Percentiles rank a stretch among this genome's conserved stretches.
phyloP scores from a whole-genome alignment of 2,888 invertebrate species.

The Machimus atricapillus region DNA sequence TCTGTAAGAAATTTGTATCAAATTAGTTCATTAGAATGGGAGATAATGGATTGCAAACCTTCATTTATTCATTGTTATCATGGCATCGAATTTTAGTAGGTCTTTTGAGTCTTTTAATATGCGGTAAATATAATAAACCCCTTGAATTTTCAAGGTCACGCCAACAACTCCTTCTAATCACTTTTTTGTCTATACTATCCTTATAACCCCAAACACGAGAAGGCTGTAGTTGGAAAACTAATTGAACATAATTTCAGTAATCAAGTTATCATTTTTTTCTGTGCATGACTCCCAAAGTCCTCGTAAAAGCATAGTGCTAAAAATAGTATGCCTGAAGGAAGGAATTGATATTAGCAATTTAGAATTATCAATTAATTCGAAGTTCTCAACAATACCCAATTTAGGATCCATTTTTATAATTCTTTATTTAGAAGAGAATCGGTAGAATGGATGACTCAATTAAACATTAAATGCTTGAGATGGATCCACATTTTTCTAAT shows the following conservation, averaged over 20 bases:
- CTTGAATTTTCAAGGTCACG: too few relatives aligned
- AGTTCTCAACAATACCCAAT: not conserved
- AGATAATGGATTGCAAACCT: not conserved
- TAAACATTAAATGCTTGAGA: too few relatives aligned
- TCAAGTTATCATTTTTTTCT: not conserved
- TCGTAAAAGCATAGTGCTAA: not conserved
- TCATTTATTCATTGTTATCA: not conserved
- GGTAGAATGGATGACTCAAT: too few relatives aligned
- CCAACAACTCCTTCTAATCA: not conserved
- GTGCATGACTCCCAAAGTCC: not conserved
- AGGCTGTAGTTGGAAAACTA: not conserved
- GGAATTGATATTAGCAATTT: not conserved
- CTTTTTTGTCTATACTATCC: not conserved
- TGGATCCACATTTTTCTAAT: too few relatives aligned
- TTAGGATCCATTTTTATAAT: too few relatives aligned
- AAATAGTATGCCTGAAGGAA: not conserved
- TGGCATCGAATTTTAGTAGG: not conserved
- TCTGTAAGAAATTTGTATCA: not conserved
- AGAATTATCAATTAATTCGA: not conserved
- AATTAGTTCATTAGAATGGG: not conserved
- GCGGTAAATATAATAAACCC: too few relatives aligned
- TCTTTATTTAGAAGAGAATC: too few relatives aligned
- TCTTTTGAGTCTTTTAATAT: too few relatives aligned
- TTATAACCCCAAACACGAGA: not conserved
- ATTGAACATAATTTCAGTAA: not conserved